Conservation (phyloP, 2,888 invertebrate species). For the Stegana nigrithorax region DNA sequence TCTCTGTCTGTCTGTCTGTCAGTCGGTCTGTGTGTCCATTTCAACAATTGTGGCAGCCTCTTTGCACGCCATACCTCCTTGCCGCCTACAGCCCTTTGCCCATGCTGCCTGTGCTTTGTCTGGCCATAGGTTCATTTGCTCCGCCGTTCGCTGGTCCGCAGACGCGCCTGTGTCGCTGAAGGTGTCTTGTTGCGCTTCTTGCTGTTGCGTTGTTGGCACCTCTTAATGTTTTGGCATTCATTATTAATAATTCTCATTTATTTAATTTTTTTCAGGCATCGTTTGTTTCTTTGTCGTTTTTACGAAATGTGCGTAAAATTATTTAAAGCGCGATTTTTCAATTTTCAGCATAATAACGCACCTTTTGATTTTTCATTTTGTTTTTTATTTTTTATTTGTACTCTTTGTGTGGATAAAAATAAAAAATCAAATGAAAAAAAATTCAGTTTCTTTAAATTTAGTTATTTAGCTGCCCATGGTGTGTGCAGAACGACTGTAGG, state of each 20-base stretch:
- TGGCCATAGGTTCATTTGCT: background rate
- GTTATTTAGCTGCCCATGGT: background rate
- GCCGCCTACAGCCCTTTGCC: too few species aligned
- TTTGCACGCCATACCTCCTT: too few species aligned
- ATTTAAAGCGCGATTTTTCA: conserved; percentile 16
- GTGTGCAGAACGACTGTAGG: background rate
- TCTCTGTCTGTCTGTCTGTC: background rate
- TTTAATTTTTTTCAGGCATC: background rate
- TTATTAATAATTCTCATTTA: conserved; percentile 20
- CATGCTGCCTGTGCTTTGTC: background rate
- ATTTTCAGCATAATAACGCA: background rate
- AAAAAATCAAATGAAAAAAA: too few species aligned
- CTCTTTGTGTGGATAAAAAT: too few species aligned
- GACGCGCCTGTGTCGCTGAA: background rate
- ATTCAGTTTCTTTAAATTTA: too few species aligned
- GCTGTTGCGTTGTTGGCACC: conserved; percentile 29
- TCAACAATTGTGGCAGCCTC: background rate
- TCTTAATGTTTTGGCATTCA: conserved; percentile 20
- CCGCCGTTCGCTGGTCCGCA: background rate
- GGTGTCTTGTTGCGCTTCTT: conserved; percentile 17
- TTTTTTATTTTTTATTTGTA: background rate
- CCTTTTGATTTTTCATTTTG: too few species aligned
- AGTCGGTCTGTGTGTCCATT: background rate
- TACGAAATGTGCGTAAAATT: conserved; percentile 1
- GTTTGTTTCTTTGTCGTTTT: background rate